Base-by-base conservation (phyloP, 2,797 vertebrate species). In the Artibeus jamaicensis region DNA sequence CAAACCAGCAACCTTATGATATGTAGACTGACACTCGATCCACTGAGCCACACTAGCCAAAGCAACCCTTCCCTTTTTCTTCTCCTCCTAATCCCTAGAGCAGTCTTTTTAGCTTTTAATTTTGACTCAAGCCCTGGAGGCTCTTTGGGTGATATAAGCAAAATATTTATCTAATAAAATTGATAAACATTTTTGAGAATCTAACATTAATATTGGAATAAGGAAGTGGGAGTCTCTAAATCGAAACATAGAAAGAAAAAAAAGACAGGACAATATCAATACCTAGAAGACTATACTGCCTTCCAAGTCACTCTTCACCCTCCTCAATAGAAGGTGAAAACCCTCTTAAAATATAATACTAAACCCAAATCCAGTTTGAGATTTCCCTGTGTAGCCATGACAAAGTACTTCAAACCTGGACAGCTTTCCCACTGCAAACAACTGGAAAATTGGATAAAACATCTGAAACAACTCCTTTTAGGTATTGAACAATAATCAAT, bases 301-400 rank as follows among this genome's bases (percentile, higher is more conserved):
- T 59, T 93, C 83, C 74, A 92, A 92, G 42, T 81, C 73, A 70
- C 74, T 79, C n/a, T 81, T 81, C 65, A 93, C 37, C 44, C 53
- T 81, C 21, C 53, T n/a, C 29, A 73, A 50, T 53, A 81, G 29
- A 73, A 83, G 22, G 67, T n/a, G 34, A 81, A 88, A 81, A 26
- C 21, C 29, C 53, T 73, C 76, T 79, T 39, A 57, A 86, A 46
- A 44, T 57, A 62, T 48, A 24, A 62, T 50, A 37, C 26, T 81
- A 86, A 93, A 71, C 50, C 5, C 9, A 59, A 86, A 71, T 12
- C 39, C 83, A 78, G 16, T 59, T 86, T 57, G 65, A 71, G 10
- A 87, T 68, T 59, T 81, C 26, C 29, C 24, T 21, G 1, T 79
- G 7, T 79, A 62, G 44, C 74, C 42, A 42, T 79, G 42, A 79